These are phyloP conservation scores for Arizona elegans DNA, from an alignment of 2,113 vertebrate genomes.

Conservation along the genomic window DNA sequence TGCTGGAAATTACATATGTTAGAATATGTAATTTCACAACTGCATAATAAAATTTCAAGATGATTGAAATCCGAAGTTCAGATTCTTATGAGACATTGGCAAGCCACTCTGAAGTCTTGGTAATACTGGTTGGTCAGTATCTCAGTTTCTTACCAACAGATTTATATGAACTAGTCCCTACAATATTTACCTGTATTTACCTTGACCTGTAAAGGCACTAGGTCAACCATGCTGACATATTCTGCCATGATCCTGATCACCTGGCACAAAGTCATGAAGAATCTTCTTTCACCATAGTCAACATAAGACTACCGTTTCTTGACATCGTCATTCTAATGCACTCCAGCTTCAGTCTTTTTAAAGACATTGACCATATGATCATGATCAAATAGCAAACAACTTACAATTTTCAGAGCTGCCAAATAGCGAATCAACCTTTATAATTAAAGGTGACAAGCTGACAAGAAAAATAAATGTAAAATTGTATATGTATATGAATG, in stretches of 20 bases:
- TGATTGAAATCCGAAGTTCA: not conserved
- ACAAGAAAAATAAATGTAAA: conserved; percentile 98
- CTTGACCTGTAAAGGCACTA: not conserved
- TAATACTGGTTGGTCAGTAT: not conserved
- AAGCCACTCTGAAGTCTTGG: not conserved
- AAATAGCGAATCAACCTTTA: conserved; percentile 97
- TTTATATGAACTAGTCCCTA: conserved; percentile 15
- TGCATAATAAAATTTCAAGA: not conserved
- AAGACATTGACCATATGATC: conserved; percentile 83
- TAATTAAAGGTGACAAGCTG: conserved; percentile 99
- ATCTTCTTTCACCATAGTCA: conserved; percentile 36
- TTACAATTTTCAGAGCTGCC: conserved; percentile 83
- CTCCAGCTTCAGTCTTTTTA: conserved; percentile 64
- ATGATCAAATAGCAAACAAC: conserved; percentile 85
- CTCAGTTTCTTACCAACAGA: not conserved
- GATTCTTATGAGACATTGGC: not conserved
- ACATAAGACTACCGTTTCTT: conserved; percentile 43
- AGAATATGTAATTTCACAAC: not conserved
- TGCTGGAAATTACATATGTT: no score
- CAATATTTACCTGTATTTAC: no score
- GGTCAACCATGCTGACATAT: conserved; percentile 2
- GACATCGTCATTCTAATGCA: conserved; percentile 10
- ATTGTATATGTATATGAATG: conserved; percentile 95
- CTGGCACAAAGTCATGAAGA: not conserved
- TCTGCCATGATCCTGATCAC: not conserved